A percentile compares a stretch with the other conserved stretches of the same genome.
These are phyloP conservation scores for Merluccius polli DNA, from an alignment of 2,797 vertebrate species.

Conservation along the genomic window DNA sequence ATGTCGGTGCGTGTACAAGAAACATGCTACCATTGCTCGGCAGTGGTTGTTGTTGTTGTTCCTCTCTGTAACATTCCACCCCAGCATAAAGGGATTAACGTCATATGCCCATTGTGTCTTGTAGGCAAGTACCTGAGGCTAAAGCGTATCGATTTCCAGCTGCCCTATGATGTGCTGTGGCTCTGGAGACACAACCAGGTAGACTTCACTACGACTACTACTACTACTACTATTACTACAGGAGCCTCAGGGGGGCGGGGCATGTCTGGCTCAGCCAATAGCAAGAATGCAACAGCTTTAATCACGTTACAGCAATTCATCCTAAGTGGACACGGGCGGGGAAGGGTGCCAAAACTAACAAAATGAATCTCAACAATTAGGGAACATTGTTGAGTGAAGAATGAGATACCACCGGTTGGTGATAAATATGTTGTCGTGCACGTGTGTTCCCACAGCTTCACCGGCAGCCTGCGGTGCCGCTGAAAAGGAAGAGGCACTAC, in stretches of 20 bases:
- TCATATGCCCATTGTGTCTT: conserved; percentile 18
- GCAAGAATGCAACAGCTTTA: neutral
- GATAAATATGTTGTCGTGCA: neutral
- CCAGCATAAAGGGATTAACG: neutral
- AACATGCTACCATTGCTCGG: neutral
- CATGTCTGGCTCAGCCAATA: neutral
- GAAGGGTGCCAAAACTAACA: neutral
- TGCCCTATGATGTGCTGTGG: conserved; percentile 97
- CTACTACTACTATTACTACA: neutral
- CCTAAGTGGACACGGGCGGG: neutral
- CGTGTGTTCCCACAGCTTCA: conserved; percentile 58
- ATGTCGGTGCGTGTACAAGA: conserved; percentile 86
- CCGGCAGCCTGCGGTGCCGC: conserved; percentile 65
- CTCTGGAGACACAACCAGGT: conserved; percentile 97
- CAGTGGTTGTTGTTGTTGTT: neutral
- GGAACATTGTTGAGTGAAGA: neutral
- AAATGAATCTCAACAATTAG: neutral
- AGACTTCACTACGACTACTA: conserved; percentile 24
- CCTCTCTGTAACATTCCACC: neutral
- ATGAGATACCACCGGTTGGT: neutral
- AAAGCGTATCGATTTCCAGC: conserved; percentile 93
- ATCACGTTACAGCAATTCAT: neutral
- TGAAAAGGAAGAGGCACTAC: conserved; percentile 70
- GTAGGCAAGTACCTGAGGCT: conserved; percentile 96
- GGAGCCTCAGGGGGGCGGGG: too few species aligned